phyloP scores from a whole-genome alignment of 2,797 vertebrate species.

The Clarias pachynema region DNA sequence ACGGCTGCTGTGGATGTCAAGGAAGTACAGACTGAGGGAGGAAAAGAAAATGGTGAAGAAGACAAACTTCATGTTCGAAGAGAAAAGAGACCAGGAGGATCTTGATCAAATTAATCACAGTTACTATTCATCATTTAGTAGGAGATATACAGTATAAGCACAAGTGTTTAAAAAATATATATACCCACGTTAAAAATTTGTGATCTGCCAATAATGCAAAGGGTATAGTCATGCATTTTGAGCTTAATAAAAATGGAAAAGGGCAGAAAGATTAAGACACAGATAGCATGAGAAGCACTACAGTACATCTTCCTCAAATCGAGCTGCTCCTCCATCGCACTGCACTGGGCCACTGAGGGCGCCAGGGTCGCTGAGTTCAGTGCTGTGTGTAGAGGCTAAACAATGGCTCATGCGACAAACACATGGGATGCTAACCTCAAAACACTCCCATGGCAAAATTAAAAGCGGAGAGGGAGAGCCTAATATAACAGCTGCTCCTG shows the following conservation, averaged over 20 bases:
- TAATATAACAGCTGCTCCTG: conserved; percentile 19
- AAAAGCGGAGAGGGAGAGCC: background rate
- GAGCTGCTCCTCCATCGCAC: conserved; percentile 18
- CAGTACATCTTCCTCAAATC: background rate
- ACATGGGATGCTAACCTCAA: conserved; percentile 17
- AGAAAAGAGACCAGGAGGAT: background rate
- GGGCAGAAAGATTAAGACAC: background rate
- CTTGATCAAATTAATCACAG: background rate
- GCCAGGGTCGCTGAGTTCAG: conserved; percentile 40
- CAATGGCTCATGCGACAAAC: conserved; percentile 32
- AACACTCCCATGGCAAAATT: conserved; percentile 27
- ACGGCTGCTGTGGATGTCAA: background rate
- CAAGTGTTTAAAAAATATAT: background rate
- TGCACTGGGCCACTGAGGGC: conserved; percentile 15
- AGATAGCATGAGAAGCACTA: conserved; percentile 2
- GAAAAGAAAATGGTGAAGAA: background rate
- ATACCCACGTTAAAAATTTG: background rate
- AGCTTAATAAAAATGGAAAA: background rate
- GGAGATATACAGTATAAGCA: background rate
- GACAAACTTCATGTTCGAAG: background rate
- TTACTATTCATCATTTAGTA: background rate
- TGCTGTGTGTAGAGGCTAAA: conserved; percentile 32
- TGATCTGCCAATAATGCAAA: background rate
- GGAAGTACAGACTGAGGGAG: background rate
- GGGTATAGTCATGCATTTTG: background rate